Base-by-base conservation (phyloP, 2,113 vertebrate species). In the Prunella himalayana region DNA sequence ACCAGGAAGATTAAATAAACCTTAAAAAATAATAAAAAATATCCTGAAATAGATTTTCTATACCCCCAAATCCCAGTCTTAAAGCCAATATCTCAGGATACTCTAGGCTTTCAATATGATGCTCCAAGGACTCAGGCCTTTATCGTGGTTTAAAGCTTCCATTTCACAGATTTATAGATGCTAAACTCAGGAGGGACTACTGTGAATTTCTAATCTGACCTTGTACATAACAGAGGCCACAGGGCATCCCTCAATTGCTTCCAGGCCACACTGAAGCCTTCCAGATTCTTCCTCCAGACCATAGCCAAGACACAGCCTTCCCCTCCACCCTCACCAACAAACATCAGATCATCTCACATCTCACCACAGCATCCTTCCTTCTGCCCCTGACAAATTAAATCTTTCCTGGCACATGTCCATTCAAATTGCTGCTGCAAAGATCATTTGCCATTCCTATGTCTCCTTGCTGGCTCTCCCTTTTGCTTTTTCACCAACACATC, bases 151-250 rank as follows among this genome's bases (percentile, higher is more conserved):
- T 94, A 94, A 95, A 94, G 59, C 71, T 83, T 76, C 88, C 90
- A 11, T 92, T 94, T 90, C 90, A 71, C 25, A 72, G 65, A 95
- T 95, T 92, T 92, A 95, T 82, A 88, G 92, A 81, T 71, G 51
- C 42, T 90, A 73, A 95, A 87, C 83, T 79, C 69, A 75, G 68
- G 79, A 82, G 64, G 57, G 65, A 89, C 60, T 37, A 30, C 73
- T 53, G 61, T 49, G 80, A 86, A 87, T 64, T 82, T 75, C 73
- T 87, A 82, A 88, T 56, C 86, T 84, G 89, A 60, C 77, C 91
- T 64, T 81, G 35, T 51, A 42, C 68, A 54, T 71, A 82, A 41
- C 9, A 1, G 54, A 82, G 72, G 69, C 84, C 92, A 82, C 56
- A 77, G 64, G 63, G 63, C 79, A 90, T 70, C 71, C 64, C 68